Conservation (phyloP, 2,888 invertebrate genomes). For the Nomada fabriciana region DNA sequence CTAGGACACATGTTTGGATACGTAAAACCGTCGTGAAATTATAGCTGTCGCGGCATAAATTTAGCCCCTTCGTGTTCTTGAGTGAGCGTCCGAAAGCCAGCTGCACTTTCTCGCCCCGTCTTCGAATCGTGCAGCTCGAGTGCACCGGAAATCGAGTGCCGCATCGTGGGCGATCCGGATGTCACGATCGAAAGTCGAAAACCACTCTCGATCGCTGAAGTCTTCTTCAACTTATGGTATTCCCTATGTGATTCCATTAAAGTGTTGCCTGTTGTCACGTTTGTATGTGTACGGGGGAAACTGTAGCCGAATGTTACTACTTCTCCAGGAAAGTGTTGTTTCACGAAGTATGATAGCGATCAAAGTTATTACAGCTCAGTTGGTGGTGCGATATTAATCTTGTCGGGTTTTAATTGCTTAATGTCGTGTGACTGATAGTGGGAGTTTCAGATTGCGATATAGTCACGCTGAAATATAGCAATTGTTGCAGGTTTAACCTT, state of each 20-base stretch:
- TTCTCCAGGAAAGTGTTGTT: neutral
- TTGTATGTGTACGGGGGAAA: neutral
- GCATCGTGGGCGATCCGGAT: slow-evolving; percentile 28
- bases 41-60: slow-evolving; percentile 60
- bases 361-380: neutral
- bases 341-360: neutral
- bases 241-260: slow-evolving; percentile 12
- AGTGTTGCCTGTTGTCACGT: neutral
- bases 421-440: neutral
- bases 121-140: slow-evolving; percentile 38
- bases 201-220: slow-evolving; percentile 5
- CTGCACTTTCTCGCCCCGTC: slow-evolving; percentile 42
- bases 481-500: neutral
- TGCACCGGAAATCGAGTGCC: slow-evolving; percentile 52
- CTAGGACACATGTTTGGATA: slow-evolving; percentile 43
- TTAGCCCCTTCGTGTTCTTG: slow-evolving; percentile 37
- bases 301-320: neutral
- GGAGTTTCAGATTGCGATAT: slow-evolving; percentile 1
- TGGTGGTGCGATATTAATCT: neutral
- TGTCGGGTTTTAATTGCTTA: slow-evolving; percentile 16
- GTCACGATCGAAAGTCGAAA: neutral
- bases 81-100: slow-evolving; percentile 24
- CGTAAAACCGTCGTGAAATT: slow-evolving; percentile 50
- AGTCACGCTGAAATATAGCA: neutral
- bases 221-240: neutral